Evolutionary conservation across 2,113 vertebrate species (phyloP), one percentile per base, ranked within the genome.

Genomic region (Trichomycterus rosablanca): DNA sequence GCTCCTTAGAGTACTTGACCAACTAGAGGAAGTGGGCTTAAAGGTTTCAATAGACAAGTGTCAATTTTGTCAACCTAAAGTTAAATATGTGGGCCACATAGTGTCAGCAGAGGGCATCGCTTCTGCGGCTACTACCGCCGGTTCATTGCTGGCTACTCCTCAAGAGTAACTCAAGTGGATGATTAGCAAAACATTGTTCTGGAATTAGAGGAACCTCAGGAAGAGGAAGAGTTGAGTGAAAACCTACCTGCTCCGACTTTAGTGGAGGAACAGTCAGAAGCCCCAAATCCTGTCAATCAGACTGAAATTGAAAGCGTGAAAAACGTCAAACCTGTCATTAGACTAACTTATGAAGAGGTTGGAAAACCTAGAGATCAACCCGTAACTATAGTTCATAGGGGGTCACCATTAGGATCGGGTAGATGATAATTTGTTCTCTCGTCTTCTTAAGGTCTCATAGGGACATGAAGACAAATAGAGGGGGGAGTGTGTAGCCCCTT

Each of bases 271-370:
- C n/a, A n/a, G n/a, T n/a, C n/a, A n/a, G n/a, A n/a, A n/a, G n/a
- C n/a, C n/a, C n/a, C n/a, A n/a, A n/a, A n/a, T n/a, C n/a, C n/a
- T n/a, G n/a, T n/a, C n/a, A n/a, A n/a, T n/a, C n/a, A n/a, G n/a
- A n/a, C n/a, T n/a, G n/a, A n/a, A n/a, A n/a, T n/a, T n/a, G n/a
- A n/a, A n/a, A n/a, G n/a, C n/a, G n/a, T n/a, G n/a, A n/a, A n/a
- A n/a, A n/a, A n/a, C n/a, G 18, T 37, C 35, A 53, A 53, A 6
- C 50, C 14, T 30, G 50, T 34, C 16, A 53, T 53, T 16, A 53
- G 50, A 32, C 11, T 54, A 54, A 54, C 16, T 37, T 54, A 54
- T 39, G 52, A 54, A 20, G 52, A 54, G 16, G 52, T 22, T 37
- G 52, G 32, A 14, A 54, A 22, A 10, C 32, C 52, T 34, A 39